A percentile compares a stretch with the other conserved stretches of the same genome.
phyloP scores from a whole-genome alignment of 2,888 invertebrate genomes.

The Tyria jacobaeae region DNA sequence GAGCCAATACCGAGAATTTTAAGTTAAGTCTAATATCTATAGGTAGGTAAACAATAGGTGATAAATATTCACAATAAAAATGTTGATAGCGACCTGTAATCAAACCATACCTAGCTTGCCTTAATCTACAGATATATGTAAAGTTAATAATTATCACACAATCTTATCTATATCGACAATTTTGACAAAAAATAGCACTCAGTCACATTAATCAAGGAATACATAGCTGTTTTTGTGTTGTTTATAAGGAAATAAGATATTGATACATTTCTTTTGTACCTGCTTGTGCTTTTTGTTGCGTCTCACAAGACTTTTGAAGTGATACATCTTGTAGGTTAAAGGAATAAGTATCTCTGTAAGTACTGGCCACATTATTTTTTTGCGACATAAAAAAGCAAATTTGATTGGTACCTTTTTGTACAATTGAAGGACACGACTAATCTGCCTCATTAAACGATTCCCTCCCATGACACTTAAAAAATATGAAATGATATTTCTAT shows the following conservation, averaged over 20 bases:
- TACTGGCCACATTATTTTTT: neutral
- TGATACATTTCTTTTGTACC: too few relatives aligned
- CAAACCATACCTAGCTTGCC: conserved; percentile 24
- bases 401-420: neutral
- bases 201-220: conserved; percentile 29
- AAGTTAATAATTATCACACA: conserved; percentile 59
- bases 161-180: conserved; percentile 57
- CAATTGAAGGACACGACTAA: neutral
- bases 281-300: neutral
- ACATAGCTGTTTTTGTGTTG: conserved; percentile 15
- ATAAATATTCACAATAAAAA: conserved; percentile 15
- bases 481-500: too few relatives aligned
- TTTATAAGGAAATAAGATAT: neutral
- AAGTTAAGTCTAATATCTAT: neutral
- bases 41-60: conserved; percentile 11
- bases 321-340: neutral
- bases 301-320: neutral
- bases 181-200: conserved; percentile 6
- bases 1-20: too few relatives aligned
- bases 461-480: too few relatives aligned
- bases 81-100: conserved; percentile 24
- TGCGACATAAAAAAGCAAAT: neutral
- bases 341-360: neutral
- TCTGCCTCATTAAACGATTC: neutral
- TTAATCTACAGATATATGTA: conserved; percentile 50